Evolutionary conservation across 2,888 invertebrate genomes (phyloP).

Genomic region (Eupithecia subumbrata): DNA sequence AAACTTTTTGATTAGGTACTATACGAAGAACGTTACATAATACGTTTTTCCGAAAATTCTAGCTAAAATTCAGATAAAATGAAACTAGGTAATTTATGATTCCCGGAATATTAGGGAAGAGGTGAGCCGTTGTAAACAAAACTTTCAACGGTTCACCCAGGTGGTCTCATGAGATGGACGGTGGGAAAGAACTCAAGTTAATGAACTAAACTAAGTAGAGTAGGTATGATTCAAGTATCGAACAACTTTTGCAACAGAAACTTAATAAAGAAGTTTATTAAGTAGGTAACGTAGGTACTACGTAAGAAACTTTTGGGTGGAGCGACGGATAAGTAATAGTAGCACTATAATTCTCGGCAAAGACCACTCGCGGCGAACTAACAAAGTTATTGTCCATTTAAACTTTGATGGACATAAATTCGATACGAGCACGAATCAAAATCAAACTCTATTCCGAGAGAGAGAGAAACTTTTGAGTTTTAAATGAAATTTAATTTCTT

Average conservation of each 20-base stretch:
- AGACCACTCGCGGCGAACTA: conserved; percentile 58
- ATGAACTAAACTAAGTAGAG: conserved; percentile 35
- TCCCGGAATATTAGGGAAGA: conserved; percentile 29
- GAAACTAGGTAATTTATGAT: background rate
- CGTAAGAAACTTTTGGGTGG: conserved; percentile 46
- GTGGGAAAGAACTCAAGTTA: too few species aligned
- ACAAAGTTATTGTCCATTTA: conserved; percentile 66
- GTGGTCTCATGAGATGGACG: too few species aligned
- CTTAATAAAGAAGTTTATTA: conserved; percentile 47
- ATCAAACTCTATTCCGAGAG: conserved; percentile 53
- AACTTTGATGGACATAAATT: conserved; percentile 64
- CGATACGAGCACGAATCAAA: conserved; percentile 59
- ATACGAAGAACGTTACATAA: background rate
- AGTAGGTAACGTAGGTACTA: conserved; percentile 21
- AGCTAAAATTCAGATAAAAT: background rate
- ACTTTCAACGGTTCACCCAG: too few species aligned
- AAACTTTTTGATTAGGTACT: background rate
- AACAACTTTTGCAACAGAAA: conserved; percentile 41
- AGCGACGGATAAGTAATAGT: conserved; percentile 28
- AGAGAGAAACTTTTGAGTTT: background rate
- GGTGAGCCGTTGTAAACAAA: too few species aligned
- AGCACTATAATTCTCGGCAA: conserved; percentile 53
- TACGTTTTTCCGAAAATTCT: background rate
- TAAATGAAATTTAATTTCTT: background rate
- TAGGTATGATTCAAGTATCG: conserved; percentile 38